Base-by-base conservation (phyloP, 2,113 vertebrate genomes). In the Galbula dea region DNA sequence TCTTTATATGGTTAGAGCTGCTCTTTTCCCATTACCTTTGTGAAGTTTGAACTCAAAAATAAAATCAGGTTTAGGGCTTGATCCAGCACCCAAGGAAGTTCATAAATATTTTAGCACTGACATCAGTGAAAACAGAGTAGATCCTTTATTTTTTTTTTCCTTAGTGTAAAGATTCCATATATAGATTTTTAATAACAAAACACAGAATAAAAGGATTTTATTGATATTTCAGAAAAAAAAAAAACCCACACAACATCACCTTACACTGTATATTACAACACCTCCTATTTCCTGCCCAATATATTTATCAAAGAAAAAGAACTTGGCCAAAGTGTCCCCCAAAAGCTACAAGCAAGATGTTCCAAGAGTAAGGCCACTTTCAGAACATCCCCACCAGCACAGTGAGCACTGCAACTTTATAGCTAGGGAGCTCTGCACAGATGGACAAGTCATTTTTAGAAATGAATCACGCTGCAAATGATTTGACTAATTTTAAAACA, bases 391-490 rank as follows among this genome's bases (percentile, higher is more conserved):
- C 26, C 59, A 16, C n/a, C 21, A 63, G 30, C 55, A 34, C 51
- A 78, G 78, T 0, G 17, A 95, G 86, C 65, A 2, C n/a, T 48
- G 76, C 76, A 49, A n/a, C 11, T 66, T 67, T 74, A 55, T 4
- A 87, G 96, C 85, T 43, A 20, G 79, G 66, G 52, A 23, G 59
- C 83, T 76, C 78, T 2, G 85, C 93, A 88, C 95, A 96, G 93
- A 96, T 92, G 94, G 91, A 96, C 89, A 89, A 77, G 95, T 58
- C 57, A 96, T 95, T 96, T 96, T 94, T 95, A 96, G 96, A 94
- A 92, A 83, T 94, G 94, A 96, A 94, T 94, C 94, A 96, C n/a
- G 18, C 89, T 72, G 89, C 91, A 94, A 94, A 92, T 45, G 71
- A 95, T 92, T 91, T 86, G 58, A 94, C 93, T 96, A 94, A 95